These are phyloP conservation scores for Anguilla japonica DNA, from an alignment of 2,113 vertebrate genomes.

Conservation along the genomic window DNA sequence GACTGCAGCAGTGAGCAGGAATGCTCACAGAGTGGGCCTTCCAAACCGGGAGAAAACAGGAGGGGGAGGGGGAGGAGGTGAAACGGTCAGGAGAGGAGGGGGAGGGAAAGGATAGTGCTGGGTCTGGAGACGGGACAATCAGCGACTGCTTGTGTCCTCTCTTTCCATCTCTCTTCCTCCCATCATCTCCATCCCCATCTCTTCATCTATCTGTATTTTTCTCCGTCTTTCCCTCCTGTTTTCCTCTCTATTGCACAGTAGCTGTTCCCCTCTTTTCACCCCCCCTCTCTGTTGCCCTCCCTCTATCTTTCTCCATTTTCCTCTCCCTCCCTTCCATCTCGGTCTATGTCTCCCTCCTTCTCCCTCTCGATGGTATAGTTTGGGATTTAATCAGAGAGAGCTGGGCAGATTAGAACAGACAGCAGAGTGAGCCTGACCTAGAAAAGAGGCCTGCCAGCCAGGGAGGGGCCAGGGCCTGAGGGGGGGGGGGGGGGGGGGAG, in stretches of 20 bases:
- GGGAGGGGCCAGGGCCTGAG: constrained; percentile 10
- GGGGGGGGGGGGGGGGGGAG: constrained; percentile 11
- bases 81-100: too few species aligned
- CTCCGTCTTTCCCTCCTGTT: background rate
- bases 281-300: background rate
- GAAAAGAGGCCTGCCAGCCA: constrained; percentile 32
- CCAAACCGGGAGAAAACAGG: too few species aligned
- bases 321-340: background rate
- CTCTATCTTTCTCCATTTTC: background rate
- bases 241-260: background rate
- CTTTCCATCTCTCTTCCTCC: background rate
- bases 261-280: constrained; percentile 9
- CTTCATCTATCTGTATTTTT: background rate
- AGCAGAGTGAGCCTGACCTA: constrained; percentile 24
- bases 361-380: constrained; percentile 17
- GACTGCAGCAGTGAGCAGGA: too few species aligned
- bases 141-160: background rate
- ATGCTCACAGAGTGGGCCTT: too few species aligned
- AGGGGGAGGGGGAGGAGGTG: too few species aligned
- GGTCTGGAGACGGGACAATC: too few species aligned
- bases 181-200: constrained; percentile 10
- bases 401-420: constrained; percentile 22
- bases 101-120: too few species aligned
- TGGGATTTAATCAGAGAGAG: constrained; percentile 11
- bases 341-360: constrained; percentile 15